Evolutionary conservation across 2,797 vertebrate genomes (phyloP).

Genomic region (Rachycentron canadum): DNA sequence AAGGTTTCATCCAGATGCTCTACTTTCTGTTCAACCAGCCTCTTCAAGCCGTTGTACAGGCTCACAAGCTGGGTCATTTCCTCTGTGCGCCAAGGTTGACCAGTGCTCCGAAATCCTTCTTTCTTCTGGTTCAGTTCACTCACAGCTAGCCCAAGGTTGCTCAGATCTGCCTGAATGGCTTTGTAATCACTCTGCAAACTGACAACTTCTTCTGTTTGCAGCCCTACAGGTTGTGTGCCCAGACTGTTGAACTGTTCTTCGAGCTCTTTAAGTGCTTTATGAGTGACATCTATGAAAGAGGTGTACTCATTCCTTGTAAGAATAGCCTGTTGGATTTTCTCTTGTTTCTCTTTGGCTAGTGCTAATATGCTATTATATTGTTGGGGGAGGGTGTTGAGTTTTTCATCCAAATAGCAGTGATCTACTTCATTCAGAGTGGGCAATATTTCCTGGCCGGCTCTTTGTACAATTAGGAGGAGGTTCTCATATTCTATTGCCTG

Average conservation of each 20-base stretch:
- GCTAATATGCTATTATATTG: constrained; percentile 91
- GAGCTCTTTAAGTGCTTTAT: constrained; percentile 90
- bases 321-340: constrained; percentile 93
- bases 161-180: constrained; percentile 87
- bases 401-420: constrained; percentile 94
- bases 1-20: constrained; percentile 88
- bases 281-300: constrained; percentile 91
- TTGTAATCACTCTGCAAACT: constrained; percentile 87
- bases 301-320: constrained; percentile 91
- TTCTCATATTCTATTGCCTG: constrained; percentile 96
- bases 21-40: constrained; percentile 90
- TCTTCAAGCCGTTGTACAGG: constrained; percentile 89
- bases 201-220: constrained; percentile 86
- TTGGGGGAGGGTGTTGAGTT: constrained; percentile 92
- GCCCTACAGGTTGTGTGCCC: constrained; percentile 83
- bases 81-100: constrained; percentile 94
- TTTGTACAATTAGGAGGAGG: constrained; percentile 91
- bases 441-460: constrained; percentile 93
- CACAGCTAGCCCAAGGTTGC: constrained; percentile 88
- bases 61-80: constrained; percentile 91
- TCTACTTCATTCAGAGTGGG: constrained; percentile 95
- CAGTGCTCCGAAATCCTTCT: constrained; percentile 94
- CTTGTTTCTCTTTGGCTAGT: constrained; percentile 93
- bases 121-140: constrained; percentile 96
- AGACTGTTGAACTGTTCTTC: constrained; percentile 91